These are phyloP conservation scores for Cryptus armator DNA, from an alignment of 2,888 invertebrate species.

Conservation along the genomic window DNA sequence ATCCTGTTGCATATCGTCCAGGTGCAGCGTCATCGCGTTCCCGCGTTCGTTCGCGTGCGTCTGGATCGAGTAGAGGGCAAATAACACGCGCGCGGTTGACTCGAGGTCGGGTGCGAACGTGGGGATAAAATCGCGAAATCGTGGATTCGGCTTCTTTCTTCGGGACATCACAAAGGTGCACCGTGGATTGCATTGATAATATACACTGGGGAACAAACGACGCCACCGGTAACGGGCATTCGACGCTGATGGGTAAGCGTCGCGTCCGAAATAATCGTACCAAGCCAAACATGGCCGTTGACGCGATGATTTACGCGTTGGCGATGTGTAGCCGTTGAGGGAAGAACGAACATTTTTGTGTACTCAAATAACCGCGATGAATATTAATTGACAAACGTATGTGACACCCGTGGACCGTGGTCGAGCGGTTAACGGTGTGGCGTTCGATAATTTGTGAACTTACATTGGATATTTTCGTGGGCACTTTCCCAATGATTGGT, in stretches of 20 bases:
- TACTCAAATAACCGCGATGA: constrained; percentile 13
- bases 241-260: background rate
- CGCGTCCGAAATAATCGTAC: constrained; percentile 49
- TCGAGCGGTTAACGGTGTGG: constrained; percentile 57
- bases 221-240: background rate
- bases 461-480: constrained; percentile 90
- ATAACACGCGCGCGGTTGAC: background rate
- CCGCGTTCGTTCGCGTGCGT: constrained; percentile 6
- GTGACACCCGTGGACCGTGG: constrained; percentile 32
- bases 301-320: constrained; percentile 45
- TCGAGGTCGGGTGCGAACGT: background rate
- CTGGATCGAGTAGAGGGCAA: background rate
- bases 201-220: background rate
- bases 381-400: constrained; percentile 26
- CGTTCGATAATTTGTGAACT: constrained; percentile 90
- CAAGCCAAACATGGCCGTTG: constrained; percentile 70
- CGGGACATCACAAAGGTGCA: background rate
- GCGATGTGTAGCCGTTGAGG: constrained; percentile 23
- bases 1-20: constrained; percentile 37
- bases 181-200: background rate
- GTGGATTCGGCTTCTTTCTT: background rate
- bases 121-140: background rate
- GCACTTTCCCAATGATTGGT: constrained; percentile 96
- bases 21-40: constrained; percentile 12
- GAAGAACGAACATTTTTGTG: constrained; percentile 17